A percentile compares a stretch with the other conserved stretches of the same genome.
These are phyloP conservation scores for Argopecten irradians DNA, from an alignment of 1,140 invertebrate species.

Conservation along the genomic window DNA sequence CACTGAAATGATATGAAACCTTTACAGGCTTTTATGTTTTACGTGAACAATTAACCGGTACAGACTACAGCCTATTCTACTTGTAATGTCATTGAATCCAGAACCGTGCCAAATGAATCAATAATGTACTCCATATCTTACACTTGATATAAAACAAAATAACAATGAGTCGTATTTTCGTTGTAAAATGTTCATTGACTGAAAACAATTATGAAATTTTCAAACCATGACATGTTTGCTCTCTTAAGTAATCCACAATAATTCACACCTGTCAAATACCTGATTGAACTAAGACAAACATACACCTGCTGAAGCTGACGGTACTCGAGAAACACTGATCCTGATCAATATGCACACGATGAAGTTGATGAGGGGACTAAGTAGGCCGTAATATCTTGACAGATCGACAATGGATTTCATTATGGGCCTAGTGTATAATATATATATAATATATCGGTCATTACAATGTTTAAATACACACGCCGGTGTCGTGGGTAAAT, in stretches of 20 bases:
- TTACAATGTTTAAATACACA: background rate
- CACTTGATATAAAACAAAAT: background rate
- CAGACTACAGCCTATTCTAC: too few relatives aligned
- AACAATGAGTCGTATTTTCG: background rate
- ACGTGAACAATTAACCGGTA: too few relatives aligned
- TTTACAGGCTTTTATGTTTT: too few relatives aligned
- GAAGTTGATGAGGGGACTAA: background rate
- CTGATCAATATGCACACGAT: background rate
- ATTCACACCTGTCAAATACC: background rate
- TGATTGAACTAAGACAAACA: background rate
- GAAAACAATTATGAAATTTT: background rate
- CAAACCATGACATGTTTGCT: background rate
- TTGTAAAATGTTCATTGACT: background rate
- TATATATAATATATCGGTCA: background rate
- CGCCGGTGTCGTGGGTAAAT: background rate
- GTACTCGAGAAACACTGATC: background rate
- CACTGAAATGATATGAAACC: too few relatives aligned
- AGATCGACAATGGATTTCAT: background rate
- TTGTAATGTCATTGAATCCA: too few relatives aligned
- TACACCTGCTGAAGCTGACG: background rate
- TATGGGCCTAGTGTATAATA: background rate
- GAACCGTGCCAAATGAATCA: background rate
- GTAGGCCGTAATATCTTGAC: background rate
- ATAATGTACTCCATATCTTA: background rate
- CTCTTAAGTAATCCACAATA: background rate